Base-by-base conservation (phyloP, 1,140 invertebrate species). In the Elymnias hypermnestra region DNA sequence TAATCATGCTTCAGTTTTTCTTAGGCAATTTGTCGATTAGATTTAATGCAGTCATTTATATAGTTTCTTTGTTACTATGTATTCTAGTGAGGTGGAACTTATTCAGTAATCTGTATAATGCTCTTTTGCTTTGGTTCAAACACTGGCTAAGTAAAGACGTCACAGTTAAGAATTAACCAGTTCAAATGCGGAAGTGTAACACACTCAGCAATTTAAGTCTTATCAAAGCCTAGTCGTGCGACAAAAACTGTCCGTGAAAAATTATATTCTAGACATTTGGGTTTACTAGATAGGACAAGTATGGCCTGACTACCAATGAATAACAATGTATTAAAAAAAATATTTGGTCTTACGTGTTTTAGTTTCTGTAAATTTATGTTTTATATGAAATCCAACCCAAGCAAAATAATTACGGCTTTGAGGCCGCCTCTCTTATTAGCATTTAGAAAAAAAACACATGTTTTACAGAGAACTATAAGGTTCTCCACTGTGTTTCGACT, bases 141-240 rank as follows among this genome's bases (percentile, higher is more conserved):
- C n/a, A n/a, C n/a, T n/a, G n/a, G n/a, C n/a, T n/a, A n/a, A n/a
- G n/a, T n/a, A n/a, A n/a, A n/a, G n/a, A n/a, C n/a, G n/a, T n/a
- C n/a, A n/a, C n/a, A n/a, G n/a, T n/a, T n/a, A n/a, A n/a, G n/a
- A n/a, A n/a, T n/a, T n/a, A n/a, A n/a, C n/a, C n/a, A n/a, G n/a
- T n/a, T n/a, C n/a, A n/a, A 57, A 31, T 37, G 39, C 23, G 31
- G 47, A 54, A 63, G 67, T 63, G 68, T 55, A 67, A 67, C 55
- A 60, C 38, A 56, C 57, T 60, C 36, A 57, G 53, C 65, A 58
- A 70, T 68, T 62, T 41, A 49, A 47, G 13, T 61, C 57, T 73
- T 71, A 64, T 64, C 56, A 39, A 52, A 53, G 50, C 60, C 17
- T 43, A 33, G 45, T 48, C 53, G 44, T 56, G 50, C 17, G 12